A percentile compares a stretch with the other conserved stretches of the same genome.
phyloP scores from a whole-genome alignment of 2,797 vertebrate genomes.

The Crotalus adamanteus region DNA sequence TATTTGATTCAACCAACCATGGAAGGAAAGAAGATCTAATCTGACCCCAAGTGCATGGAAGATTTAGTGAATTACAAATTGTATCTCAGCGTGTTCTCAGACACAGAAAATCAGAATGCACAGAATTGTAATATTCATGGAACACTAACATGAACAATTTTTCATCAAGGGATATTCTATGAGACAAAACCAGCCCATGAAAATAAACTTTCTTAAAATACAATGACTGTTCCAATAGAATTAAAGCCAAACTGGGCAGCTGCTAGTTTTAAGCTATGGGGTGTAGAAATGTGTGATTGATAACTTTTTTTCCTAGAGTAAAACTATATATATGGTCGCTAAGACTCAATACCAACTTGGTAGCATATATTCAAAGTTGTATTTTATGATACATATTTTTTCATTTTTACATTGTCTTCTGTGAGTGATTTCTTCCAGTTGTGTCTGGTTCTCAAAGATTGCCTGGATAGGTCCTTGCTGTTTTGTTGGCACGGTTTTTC shows the following conservation, averaged over 20 bases:
- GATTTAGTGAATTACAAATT: not conserved
- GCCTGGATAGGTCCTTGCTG: too few relatives aligned
- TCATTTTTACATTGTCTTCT: conserved; percentile 1
- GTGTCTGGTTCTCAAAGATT: too few relatives aligned
- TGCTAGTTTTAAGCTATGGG: not conserved
- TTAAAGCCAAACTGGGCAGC: not conserved
- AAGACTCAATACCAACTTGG: not conserved
- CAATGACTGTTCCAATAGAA: not conserved
- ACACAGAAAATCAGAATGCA: not conserved
- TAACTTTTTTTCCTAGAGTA: not conserved
- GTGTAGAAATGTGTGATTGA: not conserved
- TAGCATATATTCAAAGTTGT: not conserved
- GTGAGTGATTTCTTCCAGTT: not conserved
- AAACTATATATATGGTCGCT: too few relatives aligned
- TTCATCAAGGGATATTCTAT: not conserved
- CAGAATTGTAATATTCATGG: not conserved
- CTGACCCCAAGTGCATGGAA: not conserved
- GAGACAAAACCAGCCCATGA: not conserved
- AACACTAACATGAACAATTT: not conserved
- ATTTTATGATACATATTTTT: not conserved
- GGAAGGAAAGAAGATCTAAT: conserved; percentile 11
- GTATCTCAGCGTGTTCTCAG: not conserved
- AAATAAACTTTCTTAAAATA: not conserved
- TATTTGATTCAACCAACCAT: not conserved
- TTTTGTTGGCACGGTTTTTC: too few relatives aligned